Evolutionary conservation across 2,113 vertebrate species (phyloP).

Genomic region (Pseudorhombus dupliciocellatus): DNA sequence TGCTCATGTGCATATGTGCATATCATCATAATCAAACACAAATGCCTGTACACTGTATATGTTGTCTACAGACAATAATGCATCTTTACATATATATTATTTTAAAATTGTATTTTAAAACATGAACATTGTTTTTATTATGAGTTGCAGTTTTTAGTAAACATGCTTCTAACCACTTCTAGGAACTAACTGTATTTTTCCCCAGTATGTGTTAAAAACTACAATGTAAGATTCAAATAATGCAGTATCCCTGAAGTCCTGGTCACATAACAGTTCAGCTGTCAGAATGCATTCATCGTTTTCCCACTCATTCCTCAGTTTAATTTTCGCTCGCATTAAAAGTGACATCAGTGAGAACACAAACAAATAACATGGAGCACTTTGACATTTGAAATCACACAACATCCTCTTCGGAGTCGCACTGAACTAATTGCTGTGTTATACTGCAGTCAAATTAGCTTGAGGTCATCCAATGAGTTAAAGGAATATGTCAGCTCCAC

Average conservation of each 20-base stretch:
- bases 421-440: conserved; percentile 34
- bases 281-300: conserved; percentile 23
- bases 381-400: conserved; percentile 51
- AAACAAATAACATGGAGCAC: conserved; percentile 51
- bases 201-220: neutral
- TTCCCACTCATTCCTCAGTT: conserved; percentile 9
- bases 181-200: neutral
- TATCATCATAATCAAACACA: neutral
- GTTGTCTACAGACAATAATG: neutral
- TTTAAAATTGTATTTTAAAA: no score
- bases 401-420: conserved; percentile 21
- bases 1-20: neutral
- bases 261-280: conserved; percentile 15
- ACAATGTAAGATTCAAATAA: conserved; percentile 7
- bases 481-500: conserved; percentile 69
- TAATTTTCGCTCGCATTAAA: conserved; percentile 36
- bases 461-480: conserved; percentile 75
- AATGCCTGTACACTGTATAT: neutral
- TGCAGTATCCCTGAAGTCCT: neutral
- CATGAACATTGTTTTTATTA: no score
- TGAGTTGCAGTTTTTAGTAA: no score
- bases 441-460: conserved; percentile 48
- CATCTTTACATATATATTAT: no score
- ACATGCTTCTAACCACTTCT: no score
- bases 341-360: conserved; percentile 50